Evolutionary conservation across 2,888 invertebrate species (phyloP).

Genomic region (Pachydiplax longipennis): DNA sequence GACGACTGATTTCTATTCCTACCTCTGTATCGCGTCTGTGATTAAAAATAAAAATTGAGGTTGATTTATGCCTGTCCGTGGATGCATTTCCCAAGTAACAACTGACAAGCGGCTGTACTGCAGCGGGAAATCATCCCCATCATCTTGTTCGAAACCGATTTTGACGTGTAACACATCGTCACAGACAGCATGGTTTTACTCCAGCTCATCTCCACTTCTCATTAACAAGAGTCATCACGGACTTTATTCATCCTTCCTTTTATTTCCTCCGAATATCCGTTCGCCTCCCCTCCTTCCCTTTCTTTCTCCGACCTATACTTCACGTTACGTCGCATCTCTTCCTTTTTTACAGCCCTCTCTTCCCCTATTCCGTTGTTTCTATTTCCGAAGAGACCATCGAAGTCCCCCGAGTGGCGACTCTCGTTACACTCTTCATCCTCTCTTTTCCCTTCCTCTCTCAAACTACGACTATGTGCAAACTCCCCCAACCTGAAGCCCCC

Average conservation of each 20-base stretch:
- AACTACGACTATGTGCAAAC: neutral
- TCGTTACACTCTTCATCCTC: neutral
- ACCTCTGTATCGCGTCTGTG: too few relatives aligned
- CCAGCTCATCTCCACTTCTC: neutral
- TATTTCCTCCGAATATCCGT: neutral
- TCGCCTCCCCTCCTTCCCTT: neutral
- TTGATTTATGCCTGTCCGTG: too few relatives aligned
- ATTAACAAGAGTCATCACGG: too few relatives aligned
- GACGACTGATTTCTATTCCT: too few relatives aligned
- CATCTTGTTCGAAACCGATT: too few relatives aligned
- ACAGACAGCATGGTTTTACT: neutral
- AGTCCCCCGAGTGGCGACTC: conserved; percentile 7
- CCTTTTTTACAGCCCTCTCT: neutral
- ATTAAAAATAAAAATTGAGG: too few relatives aligned
- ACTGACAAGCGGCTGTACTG: too few relatives aligned
- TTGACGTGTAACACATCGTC: too few relatives aligned
- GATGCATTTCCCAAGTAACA: too few relatives aligned
- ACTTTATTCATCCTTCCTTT: neutral
- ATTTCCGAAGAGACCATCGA: conserved; percentile 4
- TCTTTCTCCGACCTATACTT: neutral
- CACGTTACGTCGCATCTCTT: neutral
- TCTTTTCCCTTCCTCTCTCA: neutral
- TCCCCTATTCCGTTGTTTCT: neutral
- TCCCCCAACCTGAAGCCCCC: neutral
- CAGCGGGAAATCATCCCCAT: too few relatives aligned